phyloP scores from a whole-genome alignment of 2,797 vertebrate species.

The Betta splendens region DNA sequence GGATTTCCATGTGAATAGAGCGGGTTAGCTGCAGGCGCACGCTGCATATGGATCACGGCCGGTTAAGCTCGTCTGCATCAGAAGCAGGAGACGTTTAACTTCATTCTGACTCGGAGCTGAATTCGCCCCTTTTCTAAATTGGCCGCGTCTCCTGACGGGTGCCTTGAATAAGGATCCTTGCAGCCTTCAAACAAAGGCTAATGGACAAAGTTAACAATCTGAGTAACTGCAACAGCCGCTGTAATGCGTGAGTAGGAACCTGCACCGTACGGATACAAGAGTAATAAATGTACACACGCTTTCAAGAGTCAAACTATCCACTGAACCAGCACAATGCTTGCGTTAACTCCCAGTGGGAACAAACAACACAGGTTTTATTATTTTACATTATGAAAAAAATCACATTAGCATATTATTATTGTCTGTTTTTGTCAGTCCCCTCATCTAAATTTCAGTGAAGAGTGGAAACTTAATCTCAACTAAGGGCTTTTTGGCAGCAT shows the following conservation, averaged over 20 bases:
- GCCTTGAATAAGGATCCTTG: slow-evolving; percentile 4
- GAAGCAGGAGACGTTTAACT: slow-evolving; percentile 18
- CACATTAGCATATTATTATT: too few relatives aligned
- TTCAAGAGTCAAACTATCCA: too few relatives aligned
- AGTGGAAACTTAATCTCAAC: too few relatives aligned
- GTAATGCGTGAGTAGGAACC: neutral
- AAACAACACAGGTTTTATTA: too few relatives aligned
- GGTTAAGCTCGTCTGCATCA: slow-evolving; percentile 32
- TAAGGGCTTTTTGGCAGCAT: too few relatives aligned
- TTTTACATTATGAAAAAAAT: too few relatives aligned
- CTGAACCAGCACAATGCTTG: too few relatives aligned
- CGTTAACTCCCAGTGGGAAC: too few relatives aligned
- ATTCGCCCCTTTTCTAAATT: slow-evolving; percentile 1
- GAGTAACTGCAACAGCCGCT: slow-evolving; percentile 1
- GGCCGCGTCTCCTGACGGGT: slow-evolving; percentile 15
- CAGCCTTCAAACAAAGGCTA: slow-evolving; percentile 23
- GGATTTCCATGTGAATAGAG: slow-evolving; percentile 44
- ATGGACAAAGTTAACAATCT: slow-evolving; percentile 33
- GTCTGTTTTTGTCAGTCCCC: too few relatives aligned
- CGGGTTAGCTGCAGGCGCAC: slow-evolving; percentile 24
- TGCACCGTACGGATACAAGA: too few relatives aligned
- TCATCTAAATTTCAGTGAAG: too few relatives aligned
- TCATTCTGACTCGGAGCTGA: slow-evolving; percentile 1
- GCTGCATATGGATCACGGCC: slow-evolving; percentile 41
- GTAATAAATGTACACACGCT: too few relatives aligned